A percentile compares a stretch with the other conserved stretches of the same genome.
These are phyloP conservation scores for Pterostichus niger DNA, from an alignment of 2,888 invertebrate genomes.

Conservation along the genomic window DNA sequence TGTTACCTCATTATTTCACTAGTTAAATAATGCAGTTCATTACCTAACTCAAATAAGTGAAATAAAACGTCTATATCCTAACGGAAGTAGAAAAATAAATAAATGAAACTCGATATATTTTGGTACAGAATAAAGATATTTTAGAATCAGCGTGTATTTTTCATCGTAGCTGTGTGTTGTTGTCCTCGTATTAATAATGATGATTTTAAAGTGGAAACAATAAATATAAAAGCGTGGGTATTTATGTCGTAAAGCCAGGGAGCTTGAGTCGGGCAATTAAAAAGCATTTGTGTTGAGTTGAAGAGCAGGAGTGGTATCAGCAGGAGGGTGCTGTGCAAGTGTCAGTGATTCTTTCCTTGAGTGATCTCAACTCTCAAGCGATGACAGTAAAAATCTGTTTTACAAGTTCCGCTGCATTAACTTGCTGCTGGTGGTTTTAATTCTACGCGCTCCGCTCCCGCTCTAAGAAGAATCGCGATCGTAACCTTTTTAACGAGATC, in stretches of 20 bases:
- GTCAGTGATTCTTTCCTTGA: slow-evolving; percentile 15
- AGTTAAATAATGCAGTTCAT: no score
- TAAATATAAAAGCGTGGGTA: background rate
- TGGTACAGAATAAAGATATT: no score
- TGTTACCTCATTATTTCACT: no score
- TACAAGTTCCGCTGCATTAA: slow-evolving; percentile 63
- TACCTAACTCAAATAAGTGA: no score
- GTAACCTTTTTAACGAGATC: slow-evolving; percentile 66
- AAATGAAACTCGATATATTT: no score
- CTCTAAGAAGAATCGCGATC: slow-evolving; percentile 55
- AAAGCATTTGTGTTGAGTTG: slow-evolving; percentile 10
- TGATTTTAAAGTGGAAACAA: background rate
- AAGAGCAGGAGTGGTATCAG: no score
- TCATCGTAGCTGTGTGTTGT: no score
- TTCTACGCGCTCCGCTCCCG: slow-evolving; percentile 6
- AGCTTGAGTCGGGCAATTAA: slow-evolving; percentile 17
- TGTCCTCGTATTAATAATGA: background rate
- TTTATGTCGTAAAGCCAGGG: background rate
- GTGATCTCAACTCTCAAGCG: background rate
- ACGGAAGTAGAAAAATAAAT: no score
- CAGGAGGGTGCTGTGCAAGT: background rate
- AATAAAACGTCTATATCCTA: no score
- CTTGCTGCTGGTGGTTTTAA: slow-evolving; percentile 36
- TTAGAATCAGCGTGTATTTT: no score
- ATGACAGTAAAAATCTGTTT: slow-evolving; percentile 61